Base-by-base conservation (phyloP, 2,797 vertebrate species). In the Rhinoraja longicauda region DNA sequence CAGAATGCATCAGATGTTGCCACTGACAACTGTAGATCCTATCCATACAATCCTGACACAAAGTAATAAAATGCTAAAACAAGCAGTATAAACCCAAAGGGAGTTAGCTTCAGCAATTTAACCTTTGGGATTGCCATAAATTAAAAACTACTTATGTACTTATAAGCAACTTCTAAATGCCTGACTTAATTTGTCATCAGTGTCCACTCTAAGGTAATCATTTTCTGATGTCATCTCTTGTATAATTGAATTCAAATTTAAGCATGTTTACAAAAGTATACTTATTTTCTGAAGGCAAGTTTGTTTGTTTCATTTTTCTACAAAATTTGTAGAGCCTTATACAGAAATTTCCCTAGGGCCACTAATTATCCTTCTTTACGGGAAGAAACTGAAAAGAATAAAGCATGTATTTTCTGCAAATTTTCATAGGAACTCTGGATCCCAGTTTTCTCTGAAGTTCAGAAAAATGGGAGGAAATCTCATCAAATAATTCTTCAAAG, bases 371-470 rank as follows among this genome's bases (percentile, higher is more conserved):
- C 86, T 59, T 32, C 57, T 62, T n/a, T 86, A 62, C 57, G 86
- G 57, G 57, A 62, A 57, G 81, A 84, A 84, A 84, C 81, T 84
- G 45, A 62, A 67, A 9, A 67, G 10, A 84, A 62, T 59, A 84
- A 53, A 84, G 26, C 24, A 59, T 21, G n/a, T 86, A 57, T 86
- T 53, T 86, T 86, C 82, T 62, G 82, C 82, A 86, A 86, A n/a
- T 86, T 59, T 59, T 86, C 82, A 86, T n/a, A 86, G 82, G 57
- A 86, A 26, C 57, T 62, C 64, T 67, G 64, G 64, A 10, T 67
- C 64, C 64, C 7, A 67, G 64, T 67, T 10, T 67, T 67, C 64
- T 67, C 17, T 67, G 1, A 9, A 17, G 64, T 67, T 67, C 17
- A 9, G 10, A 67, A 67, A 17, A 67, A 67, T 67, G 64, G 2